Evolutionary conservation across 2,888 invertebrate species (phyloP), one percentile per base, ranked within the genome.

Genomic region (Drosophila fungiperda): DNA sequence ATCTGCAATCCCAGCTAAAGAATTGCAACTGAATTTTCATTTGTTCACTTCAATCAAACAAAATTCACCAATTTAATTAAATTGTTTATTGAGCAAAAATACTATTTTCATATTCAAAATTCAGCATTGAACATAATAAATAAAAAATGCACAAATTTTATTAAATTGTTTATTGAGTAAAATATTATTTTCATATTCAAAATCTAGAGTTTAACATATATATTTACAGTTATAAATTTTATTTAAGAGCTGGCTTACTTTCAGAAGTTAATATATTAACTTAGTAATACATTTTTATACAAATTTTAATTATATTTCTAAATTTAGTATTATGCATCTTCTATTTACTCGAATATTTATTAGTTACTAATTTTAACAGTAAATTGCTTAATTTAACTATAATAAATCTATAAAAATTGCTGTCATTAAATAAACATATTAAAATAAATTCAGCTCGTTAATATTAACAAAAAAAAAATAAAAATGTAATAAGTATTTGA

Each of bases 1-100:
- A 72, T 54, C 67, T 72, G 59, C 68, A 68, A 64, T 38, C 48
- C 42, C 38, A 9, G 5, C 26, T 23, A 1, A n/a, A 32, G 15
- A 52, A 23, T 33, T 33, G 48, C 32, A 8, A 29, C 29, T 53
- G 49, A 35, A 32, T 53, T 29, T 66, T 26, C 26, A 42, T 36
- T 40, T 35, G 23, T 20, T 15, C 23, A 49, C n/a, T 20, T 15
- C 23, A 49, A 12, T 45, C 45, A 23, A 1, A 8, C 8, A 45
- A 8, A 2, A 8, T 49, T 9, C 17, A 29, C 26, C 3, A 29
- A 9, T 9, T 49, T 17, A 17, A 26, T 17, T 5, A 2, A 23
- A 3, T 7, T 20, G 3, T 0, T 20, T 1, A 12, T 7, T 45
- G 20, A 20, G 1, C 7, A 15, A 12, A 12, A 1, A 7, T 15